Evolutionary conservation across 2,797 vertebrate species (phyloP).

Genomic region (Sebastes goodei): DNA sequence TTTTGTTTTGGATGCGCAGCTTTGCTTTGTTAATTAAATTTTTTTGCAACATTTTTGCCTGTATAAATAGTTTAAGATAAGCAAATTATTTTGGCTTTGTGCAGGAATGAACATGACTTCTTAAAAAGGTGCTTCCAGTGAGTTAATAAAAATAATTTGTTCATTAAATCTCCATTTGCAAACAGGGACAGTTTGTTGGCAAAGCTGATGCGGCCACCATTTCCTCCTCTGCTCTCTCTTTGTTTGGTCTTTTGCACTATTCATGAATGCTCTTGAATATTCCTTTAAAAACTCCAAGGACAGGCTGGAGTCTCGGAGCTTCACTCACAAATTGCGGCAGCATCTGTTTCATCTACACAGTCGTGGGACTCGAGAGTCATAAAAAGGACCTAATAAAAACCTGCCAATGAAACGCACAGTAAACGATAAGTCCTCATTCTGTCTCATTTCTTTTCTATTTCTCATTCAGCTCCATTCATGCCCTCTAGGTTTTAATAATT

Average conservation of each 20-base stretch:
- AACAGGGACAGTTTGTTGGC: neutral
- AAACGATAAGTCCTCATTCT: constrained; percentile 42
- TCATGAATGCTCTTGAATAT: constrained; percentile 52
- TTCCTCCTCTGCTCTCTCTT: constrained; percentile 1
- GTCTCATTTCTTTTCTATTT: constrained; percentile 42
- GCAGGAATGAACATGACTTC: neutral
- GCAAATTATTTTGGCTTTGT: neutral
- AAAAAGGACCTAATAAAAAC: constrained; percentile 27
- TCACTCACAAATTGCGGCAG: constrained; percentile 20
- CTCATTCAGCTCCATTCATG: constrained; percentile 52
- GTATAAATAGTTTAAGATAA: constrained; percentile 38
- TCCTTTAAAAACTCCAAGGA: constrained; percentile 51
- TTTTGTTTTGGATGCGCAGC: constrained; percentile 18
- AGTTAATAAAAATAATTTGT: neutral
- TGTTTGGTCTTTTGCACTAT: constrained; percentile 59
- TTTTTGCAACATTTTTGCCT: constrained; percentile 10
- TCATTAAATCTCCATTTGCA: neutral
- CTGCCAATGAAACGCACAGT: constrained; percentile 15
- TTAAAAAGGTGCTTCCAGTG: neutral
- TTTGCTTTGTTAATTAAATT: neutral
- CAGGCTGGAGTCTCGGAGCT: constrained; percentile 3
- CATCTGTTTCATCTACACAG: constrained; percentile 19
- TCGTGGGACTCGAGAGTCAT: constrained; percentile 6
- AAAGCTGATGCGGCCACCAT: neutral
- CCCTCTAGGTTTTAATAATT: constrained; percentile 73